Conservation (phyloP, 2,888 invertebrate genomes). For the Drosophila subsilvestris region DNA sequence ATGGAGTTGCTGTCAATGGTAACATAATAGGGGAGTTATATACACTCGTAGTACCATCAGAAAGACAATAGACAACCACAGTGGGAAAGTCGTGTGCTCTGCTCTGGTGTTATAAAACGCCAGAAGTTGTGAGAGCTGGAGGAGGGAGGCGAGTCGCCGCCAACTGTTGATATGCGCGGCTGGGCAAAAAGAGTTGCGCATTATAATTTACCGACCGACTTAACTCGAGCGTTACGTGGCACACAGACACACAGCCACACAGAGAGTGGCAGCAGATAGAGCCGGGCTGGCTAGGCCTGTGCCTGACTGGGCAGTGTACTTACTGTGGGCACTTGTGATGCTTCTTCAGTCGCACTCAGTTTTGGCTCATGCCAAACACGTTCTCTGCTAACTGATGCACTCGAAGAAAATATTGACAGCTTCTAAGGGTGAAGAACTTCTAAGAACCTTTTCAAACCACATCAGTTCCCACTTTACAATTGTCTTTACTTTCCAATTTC, state of each 20-base stretch:
- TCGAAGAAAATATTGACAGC: neutral
- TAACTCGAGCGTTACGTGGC: slow-evolving; percentile 72
- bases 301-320: slow-evolving; percentile 36
- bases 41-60: neutral
- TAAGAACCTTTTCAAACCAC: no score
- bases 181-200: slow-evolving; percentile 77
- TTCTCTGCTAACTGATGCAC: slow-evolving; percentile 16
- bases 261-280: neutral
- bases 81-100: slow-evolving; percentile 1
- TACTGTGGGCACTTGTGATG: slow-evolving; percentile 61
- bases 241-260: neutral
- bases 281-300: slow-evolving; percentile 2
- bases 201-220: slow-evolving; percentile 69
- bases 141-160: slow-evolving; percentile 31
- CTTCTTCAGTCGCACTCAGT: slow-evolving; percentile 50
- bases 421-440: no score
- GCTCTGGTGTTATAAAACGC: slow-evolving; percentile 55
- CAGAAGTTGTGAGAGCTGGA: slow-evolving; percentile 46
- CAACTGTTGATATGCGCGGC: slow-evolving; percentile 79
- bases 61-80: slow-evolving; percentile 28
- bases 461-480: no score
- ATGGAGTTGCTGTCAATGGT: slow-evolving; percentile 42
- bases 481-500: no score
- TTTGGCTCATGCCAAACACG: slow-evolving; percentile 68
- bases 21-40: slow-evolving; percentile 34